Percentiles rank a stretch among this genome's conserved stretches.
These are phyloP conservation scores for Trialeurodes vaporariorum DNA, from an alignment of 1,140 invertebrate species.

Conservation along the genomic window DNA sequence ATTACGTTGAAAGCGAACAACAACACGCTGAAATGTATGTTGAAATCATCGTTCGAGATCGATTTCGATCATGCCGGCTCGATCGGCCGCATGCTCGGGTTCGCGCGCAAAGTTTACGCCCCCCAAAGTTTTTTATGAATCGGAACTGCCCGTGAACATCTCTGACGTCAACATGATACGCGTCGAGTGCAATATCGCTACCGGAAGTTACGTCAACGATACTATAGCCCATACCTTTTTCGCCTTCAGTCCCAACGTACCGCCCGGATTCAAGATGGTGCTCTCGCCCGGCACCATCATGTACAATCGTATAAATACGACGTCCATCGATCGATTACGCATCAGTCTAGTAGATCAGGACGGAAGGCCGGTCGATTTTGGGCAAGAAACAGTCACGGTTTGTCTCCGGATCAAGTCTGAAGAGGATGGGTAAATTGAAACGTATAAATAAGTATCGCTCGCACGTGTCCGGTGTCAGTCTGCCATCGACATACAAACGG, in stretches of 20 bases:
- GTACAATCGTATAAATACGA: conserved; percentile 28
- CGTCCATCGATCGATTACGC: conserved; percentile 20
- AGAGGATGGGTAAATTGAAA: neutral
- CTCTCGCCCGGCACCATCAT: conserved; percentile 28
- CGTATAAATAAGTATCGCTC: neutral
- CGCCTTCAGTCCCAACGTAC: conserved; percentile 21
- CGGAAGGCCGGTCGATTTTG: conserved; percentile 24
- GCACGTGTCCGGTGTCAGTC: neutral
- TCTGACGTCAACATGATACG: conserved; percentile 22
- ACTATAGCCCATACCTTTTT: conserved; percentile 17
- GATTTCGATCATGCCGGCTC: neutral
- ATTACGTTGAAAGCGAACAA: neutral
- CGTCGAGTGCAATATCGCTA: conserved; percentile 24
- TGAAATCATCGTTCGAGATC: neutral
- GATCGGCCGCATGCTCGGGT: neutral
- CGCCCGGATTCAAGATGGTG: conserved; percentile 26
- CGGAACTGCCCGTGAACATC: conserved; percentile 21
- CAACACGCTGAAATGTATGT: neutral
- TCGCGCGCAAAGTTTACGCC: neutral
- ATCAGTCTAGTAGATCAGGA: conserved; percentile 25
- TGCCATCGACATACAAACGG: neutral
- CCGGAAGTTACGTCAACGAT: conserved; percentile 20
- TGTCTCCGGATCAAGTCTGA: conserved; percentile 13
- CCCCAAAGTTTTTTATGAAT: conserved; percentile 11
- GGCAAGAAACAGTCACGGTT: conserved; percentile 25